Percentiles rank a stretch among this genome's conserved stretches.
Conservation (phyloP, 2,888 invertebrate genomes). For the Hofmannophila pseudospretella region DNA sequence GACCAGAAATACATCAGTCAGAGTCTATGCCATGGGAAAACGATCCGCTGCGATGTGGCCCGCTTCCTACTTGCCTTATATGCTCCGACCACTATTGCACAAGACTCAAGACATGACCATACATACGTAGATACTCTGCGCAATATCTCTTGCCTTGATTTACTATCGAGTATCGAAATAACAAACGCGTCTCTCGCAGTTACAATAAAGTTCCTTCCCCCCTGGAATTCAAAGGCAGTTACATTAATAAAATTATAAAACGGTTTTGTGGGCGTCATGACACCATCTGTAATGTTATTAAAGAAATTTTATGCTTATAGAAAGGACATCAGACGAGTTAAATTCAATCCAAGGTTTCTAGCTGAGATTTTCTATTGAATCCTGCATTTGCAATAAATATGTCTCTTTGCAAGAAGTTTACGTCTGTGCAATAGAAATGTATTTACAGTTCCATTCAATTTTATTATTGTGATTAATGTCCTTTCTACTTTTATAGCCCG, state of each 20-base stretch:
- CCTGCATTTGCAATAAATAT: conserved; percentile 28
- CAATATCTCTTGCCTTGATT: conserved; percentile 20
- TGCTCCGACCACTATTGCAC: conserved; percentile 42
- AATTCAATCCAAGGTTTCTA: conserved; percentile 14
- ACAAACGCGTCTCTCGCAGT: conserved; percentile 18
- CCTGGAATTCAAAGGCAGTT: conserved; percentile 10
- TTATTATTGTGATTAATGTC: conserved; percentile 27
- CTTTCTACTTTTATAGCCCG: conserved; percentile 19
- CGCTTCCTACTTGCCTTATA: conserved; percentile 66
- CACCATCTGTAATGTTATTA: conserved; percentile 20
- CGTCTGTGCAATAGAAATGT: conserved; percentile 21
- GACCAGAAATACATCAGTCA: conserved; percentile 60
- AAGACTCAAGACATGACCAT: conserved; percentile 12
- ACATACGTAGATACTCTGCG: conserved; percentile 24
- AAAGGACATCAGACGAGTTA: conserved; percentile 12
- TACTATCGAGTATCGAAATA: conserved; percentile 18
- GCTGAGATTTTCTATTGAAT: conserved; percentile 15
- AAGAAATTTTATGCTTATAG: conserved; percentile 17
- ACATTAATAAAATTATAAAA: conserved; percentile 22
- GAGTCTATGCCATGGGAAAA: conserved; percentile 63
- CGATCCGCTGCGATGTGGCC: conserved; percentile 34
- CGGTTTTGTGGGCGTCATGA: conserved; percentile 22
- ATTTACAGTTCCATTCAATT: conserved; percentile 28
- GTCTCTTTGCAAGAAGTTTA: conserved; percentile 24
- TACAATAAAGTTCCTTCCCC: conserved; percentile 18